Base-by-base conservation (phyloP, 2,888 invertebrate species). In the Cheilosia urbana region DNA sequence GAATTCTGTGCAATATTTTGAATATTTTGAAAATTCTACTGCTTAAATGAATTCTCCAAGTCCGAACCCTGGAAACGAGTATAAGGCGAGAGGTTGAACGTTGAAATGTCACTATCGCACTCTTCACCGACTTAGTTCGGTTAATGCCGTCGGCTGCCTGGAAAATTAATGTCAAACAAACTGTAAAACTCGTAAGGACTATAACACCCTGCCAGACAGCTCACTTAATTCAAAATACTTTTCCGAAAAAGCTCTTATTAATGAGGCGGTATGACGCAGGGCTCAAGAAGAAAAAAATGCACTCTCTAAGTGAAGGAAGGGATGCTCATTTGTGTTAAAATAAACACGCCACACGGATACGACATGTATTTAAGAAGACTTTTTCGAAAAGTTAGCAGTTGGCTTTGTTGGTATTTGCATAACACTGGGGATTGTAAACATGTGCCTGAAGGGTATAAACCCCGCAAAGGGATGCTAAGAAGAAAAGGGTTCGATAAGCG, bases 381-480 rank as follows among this genome's bases (percentile, higher is more conserved):
- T 69, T 60, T 34, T 62, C 42, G 49, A 71, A 68, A 84, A 81
- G 76, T 81, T 81, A 58, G 45, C 80, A 85, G 81, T 85, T 81
- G 77, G 81, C 75, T 77, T 81, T 76, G 69, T 85, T 81, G 51
- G 51, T 85, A 73, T 85, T 85, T 85, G 63, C 76, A 72, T 73
- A 85, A 72, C 51, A 66, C 80, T 63, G 77, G 47, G 62, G 55
- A 72, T 24, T 69, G 80, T 77, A 72, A 84, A 84, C 84, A 84
- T 71, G 75, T 75, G 75, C 55, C 68, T 58, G 51, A 51, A 63
- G 49, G 78, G 65, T 66, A 49, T 24, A 45, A 27, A 1, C n/a
- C 24, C n/a, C 19, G 34, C 6, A 49, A 65, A 15, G 62, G 55
- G 2, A 21, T 42, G 37, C 40, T 68, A 69, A 15, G 27, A 24